Conservation (phyloP, 2,888 invertebrate genomes). For the Diabrotica balteata region DNA sequence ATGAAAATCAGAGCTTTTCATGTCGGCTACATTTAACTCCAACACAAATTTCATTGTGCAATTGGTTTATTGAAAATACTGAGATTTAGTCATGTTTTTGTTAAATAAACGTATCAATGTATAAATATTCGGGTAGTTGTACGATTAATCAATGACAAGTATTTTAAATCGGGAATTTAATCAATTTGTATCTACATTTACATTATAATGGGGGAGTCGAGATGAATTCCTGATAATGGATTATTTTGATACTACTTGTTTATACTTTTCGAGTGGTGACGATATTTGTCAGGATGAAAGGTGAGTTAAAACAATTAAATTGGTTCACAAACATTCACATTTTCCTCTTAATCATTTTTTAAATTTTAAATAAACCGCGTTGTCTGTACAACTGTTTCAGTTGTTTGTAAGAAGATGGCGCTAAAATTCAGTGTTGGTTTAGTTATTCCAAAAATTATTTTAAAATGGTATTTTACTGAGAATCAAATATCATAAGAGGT, state of each 20-base stretch:
- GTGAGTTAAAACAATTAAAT: slow-evolving; percentile 30
- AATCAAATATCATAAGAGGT: too few species aligned
- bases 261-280: slow-evolving; percentile 38
- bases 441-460: too few species aligned
- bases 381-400: slow-evolving; percentile 3
- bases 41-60: slow-evolving; percentile 40
- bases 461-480: too few species aligned
- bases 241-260: slow-evolving; percentile 36
- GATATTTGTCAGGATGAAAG: slow-evolving; percentile 36
- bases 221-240: slow-evolving; percentile 35
- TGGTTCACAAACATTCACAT: neutral
- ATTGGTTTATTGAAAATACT: slow-evolving; percentile 28
- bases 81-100: slow-evolving; percentile 7
- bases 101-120: neutral
- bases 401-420: slow-evolving; percentile 6
- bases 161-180: slow-evolving; percentile 11
- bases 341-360: neutral
- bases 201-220: slow-evolving; percentile 1
- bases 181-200: slow-evolving; percentile 8
- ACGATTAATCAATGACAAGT: slow-evolving; percentile 21
- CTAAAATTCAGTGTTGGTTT: neutral
- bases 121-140: slow-evolving; percentile 4
- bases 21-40: slow-evolving; percentile 32
- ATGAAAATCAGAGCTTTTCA: slow-evolving; percentile 43
- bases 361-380: slow-evolving; percentile 13